Evolutionary conservation across 2,888 invertebrate species (phyloP).

Genomic region (Pecten maximus): DNA sequence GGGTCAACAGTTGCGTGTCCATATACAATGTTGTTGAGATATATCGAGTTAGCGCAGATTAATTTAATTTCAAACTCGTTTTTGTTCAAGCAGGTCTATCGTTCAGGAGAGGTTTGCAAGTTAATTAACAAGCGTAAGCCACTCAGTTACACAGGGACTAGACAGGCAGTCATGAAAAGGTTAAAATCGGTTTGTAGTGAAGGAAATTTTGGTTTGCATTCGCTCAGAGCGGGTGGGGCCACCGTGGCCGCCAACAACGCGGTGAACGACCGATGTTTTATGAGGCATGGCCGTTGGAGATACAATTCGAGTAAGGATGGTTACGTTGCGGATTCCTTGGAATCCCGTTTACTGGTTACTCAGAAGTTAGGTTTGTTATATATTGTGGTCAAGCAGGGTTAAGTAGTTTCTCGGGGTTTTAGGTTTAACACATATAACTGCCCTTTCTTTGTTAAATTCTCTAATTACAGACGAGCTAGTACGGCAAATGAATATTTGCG

Average conservation of each 20-base stretch:
- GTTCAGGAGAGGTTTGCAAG: slow-evolving; percentile 36
- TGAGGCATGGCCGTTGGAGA: neutral
- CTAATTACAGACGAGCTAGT: neutral
- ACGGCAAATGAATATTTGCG: no score
- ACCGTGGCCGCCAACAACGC: slow-evolving; percentile 21
- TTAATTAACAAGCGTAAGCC: slow-evolving; percentile 50
- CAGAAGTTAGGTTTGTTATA: neutral
- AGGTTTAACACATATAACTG: neutral
- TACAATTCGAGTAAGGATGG: neutral
- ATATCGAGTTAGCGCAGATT: slow-evolving; percentile 33
- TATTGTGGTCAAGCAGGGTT: neutral
- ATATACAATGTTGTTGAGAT: slow-evolving; percentile 48
- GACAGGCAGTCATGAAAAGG: neutral
- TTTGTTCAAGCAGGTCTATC: slow-evolving; percentile 50
- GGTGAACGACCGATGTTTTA: slow-evolving; percentile 27
- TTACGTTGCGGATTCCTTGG: slow-evolving; percentile 30
- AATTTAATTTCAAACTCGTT: neutral
- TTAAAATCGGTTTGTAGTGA: slow-evolving; percentile 1
- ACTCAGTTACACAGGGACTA: slow-evolving; percentile 52
- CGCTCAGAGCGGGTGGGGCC: slow-evolving; percentile 38
- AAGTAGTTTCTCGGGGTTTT: neutral
- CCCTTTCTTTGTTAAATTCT: neutral
- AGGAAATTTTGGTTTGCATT: slow-evolving; percentile 37
- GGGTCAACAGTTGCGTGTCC: slow-evolving; percentile 55
- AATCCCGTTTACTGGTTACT: neutral